Base-by-base conservation (phyloP, 2,888 invertebrate genomes). In the Diogma glabrata region DNA sequence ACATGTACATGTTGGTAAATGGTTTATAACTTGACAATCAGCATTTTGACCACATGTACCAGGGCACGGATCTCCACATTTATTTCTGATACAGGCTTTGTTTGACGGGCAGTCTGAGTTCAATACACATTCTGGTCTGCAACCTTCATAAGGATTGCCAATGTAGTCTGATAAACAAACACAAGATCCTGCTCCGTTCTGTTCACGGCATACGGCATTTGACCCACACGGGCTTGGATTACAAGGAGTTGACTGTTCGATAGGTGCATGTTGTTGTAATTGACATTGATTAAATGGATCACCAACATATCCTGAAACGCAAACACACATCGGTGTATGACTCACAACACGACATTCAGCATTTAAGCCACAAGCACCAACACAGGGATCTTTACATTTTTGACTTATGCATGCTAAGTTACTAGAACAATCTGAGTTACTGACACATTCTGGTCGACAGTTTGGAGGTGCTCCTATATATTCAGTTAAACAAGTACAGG, bases 31-130 rank as follows among this genome's bases (percentile, higher is more conserved):
- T 65, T 79, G 78, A 63, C 87, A 87, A 47, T 75, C 65, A 4
- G 87, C 82, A 60, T 84, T 83, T 52, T 79, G 73, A 3, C 84
- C 85, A 63, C 88, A 88, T 14, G 81, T 79, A 55, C 85, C 86
- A 6, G 82, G 82, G 60, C 87, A 88, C 16, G 87, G 87, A 70
- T 88, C 82, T 61, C 75, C 72, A 64, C 89, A 89, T 67, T 84
- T 86, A 56, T 82, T 80, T 57, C 79, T 76, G 4, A 81, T 72
- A 61, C 87, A 87, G 56, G 84, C 83, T 64, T 77, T 77, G 57
- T 79, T 77, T 49, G 74, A 72, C n/a, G 80, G 69, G 66, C 89
- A 88, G 70, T 87, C 87, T 7, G 84, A 79, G 63, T 85, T 83
- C 5, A 82, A 75, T n/a, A 79, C 76, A 64, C 87, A 87, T 69